phyloP scores from a whole-genome alignment of 1,140 invertebrate genomes.

The Ylistrum balloti region DNA sequence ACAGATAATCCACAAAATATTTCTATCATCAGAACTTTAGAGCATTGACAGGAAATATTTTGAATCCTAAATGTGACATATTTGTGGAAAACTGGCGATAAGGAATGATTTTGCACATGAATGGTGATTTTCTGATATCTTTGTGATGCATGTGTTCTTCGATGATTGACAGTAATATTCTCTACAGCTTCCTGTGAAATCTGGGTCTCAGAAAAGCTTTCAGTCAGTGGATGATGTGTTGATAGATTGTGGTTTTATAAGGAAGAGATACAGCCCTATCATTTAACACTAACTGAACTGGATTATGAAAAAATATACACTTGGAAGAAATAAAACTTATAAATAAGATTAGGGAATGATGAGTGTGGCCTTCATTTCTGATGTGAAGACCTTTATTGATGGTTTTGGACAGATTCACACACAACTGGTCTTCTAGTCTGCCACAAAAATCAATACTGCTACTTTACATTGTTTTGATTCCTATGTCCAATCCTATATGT shows the following conservation, averaged over 20 bases:
- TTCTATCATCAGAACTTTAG: not conserved
- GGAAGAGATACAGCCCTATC: not conserved
- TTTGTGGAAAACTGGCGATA: not conserved
- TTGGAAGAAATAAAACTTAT: not conserved
- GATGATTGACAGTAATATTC: slow-evolving; percentile 23
- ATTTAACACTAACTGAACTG: not conserved
- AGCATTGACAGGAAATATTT: not conserved
- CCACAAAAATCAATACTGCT: not conserved
- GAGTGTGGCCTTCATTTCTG: not conserved
- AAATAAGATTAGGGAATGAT: not conserved
- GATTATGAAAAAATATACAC: not conserved
- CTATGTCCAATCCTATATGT: not conserved
- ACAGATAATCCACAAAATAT: no score
- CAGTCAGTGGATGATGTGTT: not conserved
- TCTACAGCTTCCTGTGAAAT: not conserved
- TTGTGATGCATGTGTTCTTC: slow-evolving; percentile 8
- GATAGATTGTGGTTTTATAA: not conserved
- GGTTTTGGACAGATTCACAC: not conserved
- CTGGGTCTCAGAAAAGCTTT: not conserved
- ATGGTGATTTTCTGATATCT: not conserved
- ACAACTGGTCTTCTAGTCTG: slow-evolving; percentile 26
- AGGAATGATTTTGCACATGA: not conserved
- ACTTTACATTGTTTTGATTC: slow-evolving; percentile 27
- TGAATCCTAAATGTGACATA: not conserved
- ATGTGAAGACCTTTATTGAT: slow-evolving; percentile 12